Conservation (phyloP, 2,797 vertebrate genomes). For the Pangasius djambal region DNA sequence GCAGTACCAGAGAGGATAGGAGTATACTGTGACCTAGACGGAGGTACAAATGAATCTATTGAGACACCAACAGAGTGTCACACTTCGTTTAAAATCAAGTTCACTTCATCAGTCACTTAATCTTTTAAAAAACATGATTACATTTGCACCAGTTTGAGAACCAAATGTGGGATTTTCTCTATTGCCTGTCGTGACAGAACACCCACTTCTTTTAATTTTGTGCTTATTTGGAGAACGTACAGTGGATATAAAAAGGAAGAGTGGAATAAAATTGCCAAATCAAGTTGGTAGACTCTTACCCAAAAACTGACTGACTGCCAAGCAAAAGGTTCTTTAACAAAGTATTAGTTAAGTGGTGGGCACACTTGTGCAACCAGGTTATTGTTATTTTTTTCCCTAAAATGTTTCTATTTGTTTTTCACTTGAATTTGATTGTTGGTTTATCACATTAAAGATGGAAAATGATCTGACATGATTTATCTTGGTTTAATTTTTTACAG, state of each 20-base stretch:
- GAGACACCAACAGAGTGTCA: background rate
- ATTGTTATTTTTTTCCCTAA: background rate
- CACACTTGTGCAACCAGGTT: background rate
- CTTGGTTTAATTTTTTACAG: background rate
- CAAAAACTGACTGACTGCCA: background rate
- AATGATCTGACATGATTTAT: background rate
- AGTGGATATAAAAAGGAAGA: background rate
- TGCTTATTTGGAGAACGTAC: background rate
- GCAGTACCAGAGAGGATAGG: conserved; percentile 85
- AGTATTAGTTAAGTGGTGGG: background rate
- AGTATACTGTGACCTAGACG: conserved; percentile 90
- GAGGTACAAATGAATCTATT: conserved; percentile 71
- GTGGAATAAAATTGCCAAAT: background rate
- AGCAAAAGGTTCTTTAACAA: background rate
- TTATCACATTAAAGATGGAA: no score
- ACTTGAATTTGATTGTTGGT: no score
- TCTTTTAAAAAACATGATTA: background rate
- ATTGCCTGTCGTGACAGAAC: background rate
- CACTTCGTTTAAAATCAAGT: background rate
- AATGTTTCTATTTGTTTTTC: background rate
- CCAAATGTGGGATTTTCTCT: background rate
- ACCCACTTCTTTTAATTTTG: background rate
- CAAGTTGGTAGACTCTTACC: background rate
- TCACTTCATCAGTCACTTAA: background rate
- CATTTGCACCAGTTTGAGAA: background rate